Percentiles rank a stretch among this genome's conserved stretches.
phyloP scores from a whole-genome alignment of 2,888 invertebrate genomes.

The Tenthredo amoena region DNA sequence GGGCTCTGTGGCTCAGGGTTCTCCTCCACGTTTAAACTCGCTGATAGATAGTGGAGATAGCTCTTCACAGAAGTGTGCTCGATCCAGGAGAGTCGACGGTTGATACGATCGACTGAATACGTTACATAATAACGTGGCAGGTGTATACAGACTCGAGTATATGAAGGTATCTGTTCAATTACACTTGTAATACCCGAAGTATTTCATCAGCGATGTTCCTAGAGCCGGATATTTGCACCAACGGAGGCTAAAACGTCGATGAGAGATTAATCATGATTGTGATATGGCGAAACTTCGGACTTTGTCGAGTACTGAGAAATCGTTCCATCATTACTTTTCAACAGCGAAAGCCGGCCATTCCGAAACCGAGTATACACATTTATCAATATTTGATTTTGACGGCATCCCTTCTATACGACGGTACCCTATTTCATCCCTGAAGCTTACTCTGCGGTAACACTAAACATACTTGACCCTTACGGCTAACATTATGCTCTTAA shows the following conservation, averaged over 20 bases:
- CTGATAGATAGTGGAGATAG: slow-evolving; percentile 17
- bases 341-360: neutral
- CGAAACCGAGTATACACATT: neutral
- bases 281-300: neutral
- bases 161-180: neutral
- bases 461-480: neutral
- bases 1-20: neutral
- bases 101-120: slow-evolving; percentile 24
- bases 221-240: neutral
- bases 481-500: neutral
- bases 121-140: neutral
- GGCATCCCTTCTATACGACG: neutral
- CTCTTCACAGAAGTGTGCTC: slow-evolving; percentile 37
- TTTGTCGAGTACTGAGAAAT: neutral
- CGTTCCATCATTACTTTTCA: neutral
- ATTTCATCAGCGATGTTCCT: neutral
- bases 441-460: slow-evolving; percentile 10
- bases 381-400: slow-evolving; percentile 14
- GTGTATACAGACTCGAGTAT: too few relatives aligned
- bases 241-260: neutral
- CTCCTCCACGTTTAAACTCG: neutral
- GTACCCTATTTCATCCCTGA: slow-evolving; percentile 7
- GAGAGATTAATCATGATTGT: neutral
- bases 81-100: slow-evolving; percentile 4
- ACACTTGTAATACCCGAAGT: neutral